Conservation (phyloP, 1,140 invertebrate genomes). For the Adoxophyes honmai region DNA sequence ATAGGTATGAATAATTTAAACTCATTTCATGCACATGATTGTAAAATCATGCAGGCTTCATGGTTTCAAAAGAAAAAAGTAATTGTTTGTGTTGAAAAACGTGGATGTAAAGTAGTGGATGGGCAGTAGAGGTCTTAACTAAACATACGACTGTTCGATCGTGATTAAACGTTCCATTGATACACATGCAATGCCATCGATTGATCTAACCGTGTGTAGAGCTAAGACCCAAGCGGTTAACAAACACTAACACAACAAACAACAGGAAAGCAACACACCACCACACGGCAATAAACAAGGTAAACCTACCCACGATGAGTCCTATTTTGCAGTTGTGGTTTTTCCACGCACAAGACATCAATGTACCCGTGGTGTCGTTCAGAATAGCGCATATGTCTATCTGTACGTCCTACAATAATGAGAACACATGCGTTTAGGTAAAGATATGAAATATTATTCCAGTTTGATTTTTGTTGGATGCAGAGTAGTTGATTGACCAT, state of each 20-base stretch:
- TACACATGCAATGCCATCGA: background rate
- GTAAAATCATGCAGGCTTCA: background rate
- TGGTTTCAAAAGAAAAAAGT: background rate
- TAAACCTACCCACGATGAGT: slow-evolving; percentile 90
- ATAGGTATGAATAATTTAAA: too few species aligned
- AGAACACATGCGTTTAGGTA: slow-evolving; percentile 61
- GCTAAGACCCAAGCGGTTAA: slow-evolving; percentile 2
- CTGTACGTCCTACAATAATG: slow-evolving; percentile 87
- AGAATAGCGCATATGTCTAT: slow-evolving; percentile 98
- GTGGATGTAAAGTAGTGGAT: background rate
- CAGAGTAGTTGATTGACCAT: slow-evolving; percentile 23
- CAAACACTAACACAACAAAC: slow-evolving; percentile 7
- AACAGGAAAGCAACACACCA: slow-evolving; percentile 28
- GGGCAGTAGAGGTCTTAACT: background rate
- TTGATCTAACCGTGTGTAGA: background rate
- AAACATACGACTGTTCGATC: background rate
- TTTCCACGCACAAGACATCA: slow-evolving; percentile 99
- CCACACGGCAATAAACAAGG: slow-evolving; percentile 36
- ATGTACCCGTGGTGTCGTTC: slow-evolving; percentile 98
- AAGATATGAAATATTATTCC: slow-evolving; percentile 13
- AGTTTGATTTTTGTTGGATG: slow-evolving; percentile 24
- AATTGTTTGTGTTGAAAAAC: background rate
- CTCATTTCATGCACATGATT: background rate
- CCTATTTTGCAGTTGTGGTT: slow-evolving; percentile 95
- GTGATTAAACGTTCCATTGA: background rate